phyloP scores from a whole-genome alignment of 1,140 invertebrate genomes.

The Saccostrea echinata region DNA sequence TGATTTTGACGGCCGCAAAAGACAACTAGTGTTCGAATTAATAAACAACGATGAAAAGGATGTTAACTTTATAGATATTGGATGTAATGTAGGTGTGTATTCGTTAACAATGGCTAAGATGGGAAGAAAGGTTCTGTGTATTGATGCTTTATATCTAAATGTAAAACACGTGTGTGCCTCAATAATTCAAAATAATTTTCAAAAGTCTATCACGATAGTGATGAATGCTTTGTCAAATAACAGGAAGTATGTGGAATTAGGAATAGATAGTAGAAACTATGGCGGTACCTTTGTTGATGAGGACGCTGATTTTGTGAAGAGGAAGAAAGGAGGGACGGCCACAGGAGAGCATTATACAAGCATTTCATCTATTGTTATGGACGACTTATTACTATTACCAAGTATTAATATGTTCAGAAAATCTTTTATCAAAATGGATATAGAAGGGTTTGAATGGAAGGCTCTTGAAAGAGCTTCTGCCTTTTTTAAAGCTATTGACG shows the following conservation, averaged over 20 bases:
- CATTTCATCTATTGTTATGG: constrained; percentile 57
- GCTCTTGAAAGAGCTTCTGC: constrained; percentile 59
- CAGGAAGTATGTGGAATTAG: constrained; percentile 59
- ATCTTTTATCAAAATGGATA: constrained; percentile 65
- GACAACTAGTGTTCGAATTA: constrained; percentile 15
- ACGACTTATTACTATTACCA: constrained; percentile 61
- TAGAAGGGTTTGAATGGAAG: constrained; percentile 70
- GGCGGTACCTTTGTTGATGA: constrained; percentile 67
- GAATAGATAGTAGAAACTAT: constrained; percentile 63
- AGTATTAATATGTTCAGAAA: constrained; percentile 51
- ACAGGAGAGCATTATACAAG: constrained; percentile 32
- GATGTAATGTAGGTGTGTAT: constrained; percentile 75
- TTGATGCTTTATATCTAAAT: constrained; percentile 70
- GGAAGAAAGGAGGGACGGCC: constrained; percentile 40
- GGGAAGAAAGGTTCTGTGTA: constrained; percentile 70
- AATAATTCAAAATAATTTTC: constrained; percentile 60
- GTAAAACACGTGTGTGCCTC: constrained; percentile 65
- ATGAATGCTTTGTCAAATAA: constrained; percentile 69
- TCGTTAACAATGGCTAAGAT: constrained; percentile 68
- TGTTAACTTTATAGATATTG: constrained; percentile 72
- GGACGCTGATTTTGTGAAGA: constrained; percentile 39
- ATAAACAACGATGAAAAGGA: constrained; percentile 3
- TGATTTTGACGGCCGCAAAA: constrained; percentile 48
- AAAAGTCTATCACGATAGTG: constrained; percentile 61
- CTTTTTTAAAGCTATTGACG: constrained; percentile 64